Base-by-base conservation (phyloP, 2,888 invertebrate genomes). In the Acholoe squamosa region DNA sequence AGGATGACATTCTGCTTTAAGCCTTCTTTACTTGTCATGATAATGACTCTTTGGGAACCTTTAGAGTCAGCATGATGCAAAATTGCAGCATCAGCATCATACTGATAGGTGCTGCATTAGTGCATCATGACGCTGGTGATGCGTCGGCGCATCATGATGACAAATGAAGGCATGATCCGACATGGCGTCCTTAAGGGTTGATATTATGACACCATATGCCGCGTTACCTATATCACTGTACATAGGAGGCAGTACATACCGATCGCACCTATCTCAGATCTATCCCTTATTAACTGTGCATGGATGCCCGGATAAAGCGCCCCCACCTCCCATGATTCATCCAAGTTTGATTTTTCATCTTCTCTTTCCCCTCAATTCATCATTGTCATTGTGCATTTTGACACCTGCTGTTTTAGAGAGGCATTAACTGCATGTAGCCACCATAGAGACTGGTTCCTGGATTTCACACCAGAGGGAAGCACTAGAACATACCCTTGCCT, bases 371-470 rank as follows among this genome's bases (percentile, higher is more conserved):
- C 84, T 33, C 43, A 19, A 84, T 34, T 19, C 52, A 86, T 86
- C 56, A 56, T 86, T 56, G 86, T 86, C 86, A 86, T 86, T 86
- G 54, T 86, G 86, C 86, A 86, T 86, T 86, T 86, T 86, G 86
- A 56, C 51, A 28, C 28, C 86, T 80, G 80, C 34, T 80, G 25
- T 61, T n/a, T n/a, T n/a, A n/a, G n/a, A 34, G 25, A 28, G 43
- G 43, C 14, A 5, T 5, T 76, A 76, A 80, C 80, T 34, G 80
- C 80, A 80, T 80, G 80, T 80, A 76, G n/a, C n/a, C n/a, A n/a
- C n/a, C n/a, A n/a, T n/a, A n/a, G n/a, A n/a, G n/a, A n/a, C n/a
- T n/a, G n/a, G 76, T 71, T 5, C 71, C 25, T 28, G 28, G 71
- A 7, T 28, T 5, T 28, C 0, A 28, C 71, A 28, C 71, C 71